These are phyloP conservation scores for Drosophila hamatofila DNA, from an alignment of 2,888 invertebrate genomes.

Conservation along the genomic window DNA sequence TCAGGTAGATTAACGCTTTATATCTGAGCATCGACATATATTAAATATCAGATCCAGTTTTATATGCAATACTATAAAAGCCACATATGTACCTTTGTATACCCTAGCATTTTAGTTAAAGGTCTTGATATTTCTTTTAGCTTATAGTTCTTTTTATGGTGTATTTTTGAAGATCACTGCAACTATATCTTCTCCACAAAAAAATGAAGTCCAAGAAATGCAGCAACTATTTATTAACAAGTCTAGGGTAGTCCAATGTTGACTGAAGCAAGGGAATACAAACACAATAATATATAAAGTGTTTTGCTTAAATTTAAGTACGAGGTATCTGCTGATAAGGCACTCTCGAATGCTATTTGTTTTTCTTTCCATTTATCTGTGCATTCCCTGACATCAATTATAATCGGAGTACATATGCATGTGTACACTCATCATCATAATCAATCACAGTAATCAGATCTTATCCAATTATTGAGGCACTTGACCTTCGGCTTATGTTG, in stretches of 20 bases:
- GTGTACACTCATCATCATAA: constrained; percentile 3
- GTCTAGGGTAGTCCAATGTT: not conserved
- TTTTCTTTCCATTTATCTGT: not conserved
- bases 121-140: no score
- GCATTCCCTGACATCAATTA: constrained; percentile 8
- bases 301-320: not conserved
- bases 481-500: constrained; percentile 24
- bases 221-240: no score
- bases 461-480: constrained; percentile 9
- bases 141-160: no score
- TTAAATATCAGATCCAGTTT: not conserved
- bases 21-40: not conserved
- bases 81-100: not conserved
- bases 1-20: not conserved
- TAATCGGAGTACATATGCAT: not conserved
- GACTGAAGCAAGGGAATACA: not conserved
- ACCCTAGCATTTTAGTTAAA: not conserved
- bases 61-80: no score
- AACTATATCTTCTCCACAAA: not conserved
- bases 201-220: no score
- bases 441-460: not conserved
- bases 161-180: not conserved
- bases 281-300: not conserved
- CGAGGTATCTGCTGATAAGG: constrained; percentile 2
- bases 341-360: not conserved